phyloP scores from a whole-genome alignment of 2,797 vertebrate species.

The Halcyon smyrnensis region DNA sequence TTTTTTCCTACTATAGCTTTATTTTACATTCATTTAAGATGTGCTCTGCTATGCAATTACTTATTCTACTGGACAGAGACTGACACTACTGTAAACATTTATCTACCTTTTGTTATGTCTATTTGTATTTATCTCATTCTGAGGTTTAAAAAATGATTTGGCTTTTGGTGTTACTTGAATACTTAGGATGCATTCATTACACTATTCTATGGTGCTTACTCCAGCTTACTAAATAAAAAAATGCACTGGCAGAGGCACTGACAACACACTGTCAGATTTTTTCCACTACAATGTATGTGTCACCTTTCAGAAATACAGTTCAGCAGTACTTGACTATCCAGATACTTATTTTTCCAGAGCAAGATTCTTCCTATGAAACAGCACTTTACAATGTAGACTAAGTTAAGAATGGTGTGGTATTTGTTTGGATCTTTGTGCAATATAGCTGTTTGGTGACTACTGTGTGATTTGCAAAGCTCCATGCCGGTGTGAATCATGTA shows the following conservation, averaged over 20 bases:
- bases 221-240: background rate
- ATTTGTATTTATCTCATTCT: background rate
- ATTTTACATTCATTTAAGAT: constrained; percentile 5
- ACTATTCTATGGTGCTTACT: constrained; percentile 24
- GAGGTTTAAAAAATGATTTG: constrained; percentile 11
- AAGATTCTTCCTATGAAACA: constrained; percentile 69
- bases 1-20: background rate
- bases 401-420: constrained; percentile 75
- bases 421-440: constrained; percentile 81
- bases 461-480: constrained; percentile 54
- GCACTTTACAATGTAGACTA: constrained; percentile 89
- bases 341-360: constrained; percentile 21
- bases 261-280: background rate
- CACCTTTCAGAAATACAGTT: constrained; percentile 28
- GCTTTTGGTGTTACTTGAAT: constrained; percentile 33
- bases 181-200: constrained; percentile 15
- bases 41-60: constrained; percentile 52
- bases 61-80: constrained; percentile 12
- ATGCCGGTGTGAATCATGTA: constrained; percentile 50
- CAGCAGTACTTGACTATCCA: constrained; percentile 24
- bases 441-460: constrained; percentile 75
- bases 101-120: background rate
- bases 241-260: background rate
- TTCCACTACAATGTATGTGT: background rate
- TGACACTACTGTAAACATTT: background rate